Conservation (phyloP, 2,113 vertebrate species). For the Melanostigma gelatinosum region DNA sequence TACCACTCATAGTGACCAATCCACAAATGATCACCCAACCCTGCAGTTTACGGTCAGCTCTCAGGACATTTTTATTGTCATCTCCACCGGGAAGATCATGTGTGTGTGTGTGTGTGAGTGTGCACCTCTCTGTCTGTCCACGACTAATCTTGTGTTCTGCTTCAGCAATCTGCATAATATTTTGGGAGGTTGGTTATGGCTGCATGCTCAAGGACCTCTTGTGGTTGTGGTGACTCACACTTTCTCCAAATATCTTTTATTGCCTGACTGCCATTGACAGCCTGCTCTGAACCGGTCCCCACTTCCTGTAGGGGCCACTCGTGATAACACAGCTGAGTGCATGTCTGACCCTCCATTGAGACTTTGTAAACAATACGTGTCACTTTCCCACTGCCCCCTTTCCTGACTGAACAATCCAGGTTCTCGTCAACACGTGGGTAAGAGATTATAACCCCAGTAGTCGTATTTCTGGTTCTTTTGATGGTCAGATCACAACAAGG, state of each 20-base stretch:
- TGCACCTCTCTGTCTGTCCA: too few species aligned
- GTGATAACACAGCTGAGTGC: neutral
- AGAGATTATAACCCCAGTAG: neutral
- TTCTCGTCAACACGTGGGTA: neutral
- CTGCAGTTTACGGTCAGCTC: neutral
- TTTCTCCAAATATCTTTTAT: neutral
- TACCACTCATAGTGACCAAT: neutral
- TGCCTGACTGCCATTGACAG: neutral
- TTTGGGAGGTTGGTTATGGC: neutral
- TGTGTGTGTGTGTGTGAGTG: too few species aligned
- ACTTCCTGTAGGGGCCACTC: neutral
- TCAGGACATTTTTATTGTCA: neutral
- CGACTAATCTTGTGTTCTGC: neutral
- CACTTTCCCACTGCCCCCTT: too few species aligned
- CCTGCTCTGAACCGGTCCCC: neutral
- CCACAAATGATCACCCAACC: neutral
- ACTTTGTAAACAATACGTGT: too few species aligned
- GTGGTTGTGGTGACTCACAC: neutral
- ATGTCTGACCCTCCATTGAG: neutral
- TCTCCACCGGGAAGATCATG: too few species aligned
- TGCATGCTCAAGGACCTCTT: neutral
- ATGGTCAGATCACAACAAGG: slow-evolving; percentile 6
- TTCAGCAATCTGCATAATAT: neutral
- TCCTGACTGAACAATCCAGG: too few species aligned
- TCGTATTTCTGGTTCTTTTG: slow-evolving; percentile 23